Percentiles rank a stretch among this genome's conserved stretches.
Evolutionary conservation across 2,888 invertebrate species (phyloP).

Genomic region (Erebia epiphron): DNA sequence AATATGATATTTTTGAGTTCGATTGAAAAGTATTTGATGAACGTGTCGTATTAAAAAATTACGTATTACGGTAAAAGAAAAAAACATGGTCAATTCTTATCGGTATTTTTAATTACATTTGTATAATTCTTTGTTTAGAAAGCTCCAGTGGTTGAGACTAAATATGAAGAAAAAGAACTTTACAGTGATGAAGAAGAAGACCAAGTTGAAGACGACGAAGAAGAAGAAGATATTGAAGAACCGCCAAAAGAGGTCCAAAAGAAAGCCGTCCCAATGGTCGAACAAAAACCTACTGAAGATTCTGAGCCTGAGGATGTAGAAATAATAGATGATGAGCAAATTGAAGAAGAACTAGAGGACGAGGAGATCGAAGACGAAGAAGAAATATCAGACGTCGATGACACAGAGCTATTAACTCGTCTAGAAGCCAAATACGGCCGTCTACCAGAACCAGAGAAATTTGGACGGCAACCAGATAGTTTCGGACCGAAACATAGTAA

Average conservation of each 20-base stretch:
- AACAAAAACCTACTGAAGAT: constrained; percentile 55
- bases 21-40: too few species aligned
- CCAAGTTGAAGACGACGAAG: constrained; percentile 65
- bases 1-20: too few species aligned
- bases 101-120: too few species aligned
- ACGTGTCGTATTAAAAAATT: too few species aligned
- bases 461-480: constrained; percentile 75
- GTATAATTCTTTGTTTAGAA: constrained; percentile 26
- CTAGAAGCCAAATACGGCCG: constrained; percentile 89
- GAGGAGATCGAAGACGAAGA: constrained; percentile 78
- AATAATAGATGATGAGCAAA: constrained; percentile 75
- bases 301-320: constrained; percentile 69
- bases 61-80: too few species aligned
- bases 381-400: constrained; percentile 86
- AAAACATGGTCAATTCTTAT: too few species aligned
- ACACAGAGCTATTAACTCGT: constrained; percentile 86
- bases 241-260: constrained; percentile 31
- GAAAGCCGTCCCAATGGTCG: constrained; percentile 36
- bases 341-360: constrained; percentile 74
- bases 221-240: constrained; percentile 51
- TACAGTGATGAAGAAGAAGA: constrained; percentile 70
- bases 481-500: constrained; percentile 77
- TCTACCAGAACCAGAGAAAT: constrained; percentile 80
- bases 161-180: constrained; percentile 58
- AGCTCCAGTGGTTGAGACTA: constrained; percentile 26